These are phyloP conservation scores for Physeter macrocephalus DNA, from an alignment of 2,113 vertebrate genomes.

Conservation along the genomic window DNA sequence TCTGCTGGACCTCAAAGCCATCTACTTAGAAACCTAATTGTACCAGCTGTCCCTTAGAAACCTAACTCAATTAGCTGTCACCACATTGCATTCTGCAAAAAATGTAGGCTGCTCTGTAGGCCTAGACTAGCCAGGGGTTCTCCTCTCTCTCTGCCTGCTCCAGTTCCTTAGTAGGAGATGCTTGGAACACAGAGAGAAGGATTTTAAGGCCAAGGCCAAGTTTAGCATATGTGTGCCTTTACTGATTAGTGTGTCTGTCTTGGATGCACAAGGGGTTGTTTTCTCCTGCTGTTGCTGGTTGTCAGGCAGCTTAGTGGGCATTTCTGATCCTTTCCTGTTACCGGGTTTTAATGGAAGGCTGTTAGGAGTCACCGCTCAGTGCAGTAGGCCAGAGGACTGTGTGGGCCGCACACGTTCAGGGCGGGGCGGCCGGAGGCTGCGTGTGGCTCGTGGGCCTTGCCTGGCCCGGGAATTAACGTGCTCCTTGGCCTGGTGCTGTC, in stretches of 20 bases:
- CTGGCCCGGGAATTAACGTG: neutral
- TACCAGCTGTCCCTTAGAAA: neutral
- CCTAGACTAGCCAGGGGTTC: neutral
- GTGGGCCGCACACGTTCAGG: neutral
- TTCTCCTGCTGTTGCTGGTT: neutral
- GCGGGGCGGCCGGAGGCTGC: neutral
- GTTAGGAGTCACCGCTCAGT: neutral
- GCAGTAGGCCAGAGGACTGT: neutral
- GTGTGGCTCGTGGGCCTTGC: neutral
- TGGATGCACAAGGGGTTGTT: neutral
- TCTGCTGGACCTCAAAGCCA: neutral
- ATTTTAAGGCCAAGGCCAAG: neutral
- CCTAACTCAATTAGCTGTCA: neutral
- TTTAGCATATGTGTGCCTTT: fast-evolving
- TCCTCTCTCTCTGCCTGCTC: neutral
- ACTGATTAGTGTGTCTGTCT: neutral
- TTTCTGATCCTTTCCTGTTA: neutral
- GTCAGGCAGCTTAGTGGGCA: neutral
- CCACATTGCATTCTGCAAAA: neutral
- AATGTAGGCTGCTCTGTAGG: neutral
- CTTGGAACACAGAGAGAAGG: neutral
- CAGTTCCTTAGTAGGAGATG: neutral
- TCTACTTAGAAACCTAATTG: neutral
- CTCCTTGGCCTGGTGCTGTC: neutral
- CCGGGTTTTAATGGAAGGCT: neutral